These are phyloP conservation scores for Catostomus latipinnis DNA, from an alignment of 2,797 vertebrate genomes.

Conservation along the genomic window DNA sequence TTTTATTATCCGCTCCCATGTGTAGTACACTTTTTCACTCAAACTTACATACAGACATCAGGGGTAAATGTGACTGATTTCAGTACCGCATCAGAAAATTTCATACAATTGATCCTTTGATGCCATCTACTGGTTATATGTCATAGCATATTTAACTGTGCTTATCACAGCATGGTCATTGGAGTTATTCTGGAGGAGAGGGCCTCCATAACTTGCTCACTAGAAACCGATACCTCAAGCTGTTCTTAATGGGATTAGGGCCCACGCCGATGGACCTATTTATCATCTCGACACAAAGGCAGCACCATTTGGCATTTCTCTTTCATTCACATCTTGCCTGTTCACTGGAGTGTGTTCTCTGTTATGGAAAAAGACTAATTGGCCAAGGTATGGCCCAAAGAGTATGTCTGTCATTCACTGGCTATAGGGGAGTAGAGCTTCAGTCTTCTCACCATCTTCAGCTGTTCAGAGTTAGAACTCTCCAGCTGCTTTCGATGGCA, in stretches of 20 bases:
- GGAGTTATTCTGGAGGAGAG: slow-evolving; percentile 21
- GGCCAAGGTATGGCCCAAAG: slow-evolving; percentile 74
- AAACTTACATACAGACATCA: not conserved
- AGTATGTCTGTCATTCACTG: slow-evolving; percentile 82
- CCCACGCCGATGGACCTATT: slow-evolving; percentile 52
- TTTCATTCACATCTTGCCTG: slow-evolving; percentile 67
- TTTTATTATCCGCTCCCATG: too few species aligned
- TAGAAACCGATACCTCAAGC: slow-evolving; percentile 42
- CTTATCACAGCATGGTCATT: not conserved
- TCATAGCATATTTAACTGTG: slow-evolving; percentile 26
- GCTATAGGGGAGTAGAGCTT: slow-evolving; percentile 73
- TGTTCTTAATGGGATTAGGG: slow-evolving; percentile 41
- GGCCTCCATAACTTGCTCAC: slow-evolving; percentile 35
- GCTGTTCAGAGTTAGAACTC: slow-evolving; percentile 75
- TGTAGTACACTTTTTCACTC: not conserved
- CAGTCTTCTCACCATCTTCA: slow-evolving; percentile 74
- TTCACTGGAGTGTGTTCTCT: slow-evolving; percentile 63
- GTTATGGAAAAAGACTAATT: slow-evolving; percentile 78
- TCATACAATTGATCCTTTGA: slow-evolving; percentile 65
- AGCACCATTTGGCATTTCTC: slow-evolving; percentile 61
- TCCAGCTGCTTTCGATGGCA: slow-evolving; percentile 66
- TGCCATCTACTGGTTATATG: slow-evolving; percentile 77
- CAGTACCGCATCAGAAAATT: not conserved
- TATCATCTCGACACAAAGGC: slow-evolving; percentile 58
- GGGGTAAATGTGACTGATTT: too few species aligned